phyloP scores from a whole-genome alignment of 2,113 vertebrate genomes.

The Coryphaenoides rupestris region DNA sequence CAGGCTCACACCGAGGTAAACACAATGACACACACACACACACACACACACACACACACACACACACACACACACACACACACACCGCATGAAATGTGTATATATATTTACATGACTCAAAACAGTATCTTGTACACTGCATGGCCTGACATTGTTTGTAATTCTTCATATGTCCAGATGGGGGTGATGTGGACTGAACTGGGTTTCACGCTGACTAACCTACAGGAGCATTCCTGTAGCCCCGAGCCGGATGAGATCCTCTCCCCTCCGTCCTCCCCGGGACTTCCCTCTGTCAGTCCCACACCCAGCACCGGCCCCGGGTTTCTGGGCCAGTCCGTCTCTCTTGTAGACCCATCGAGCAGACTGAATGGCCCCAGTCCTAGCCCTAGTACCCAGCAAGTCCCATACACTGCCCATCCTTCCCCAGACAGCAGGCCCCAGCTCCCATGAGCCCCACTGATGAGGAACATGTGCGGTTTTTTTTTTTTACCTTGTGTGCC shows the following conservation, averaged over 20 bases:
- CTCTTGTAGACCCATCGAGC: background rate
- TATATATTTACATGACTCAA: background rate
- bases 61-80: slow-evolving; percentile 2
- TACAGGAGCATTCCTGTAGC: background rate
- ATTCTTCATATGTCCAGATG: slow-evolving; percentile 6
- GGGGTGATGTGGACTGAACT: slow-evolving; percentile 6
- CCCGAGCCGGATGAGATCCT: background rate
- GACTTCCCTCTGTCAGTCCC: background rate
- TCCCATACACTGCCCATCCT: background rate
- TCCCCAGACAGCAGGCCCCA: background rate
- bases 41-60: slow-evolving; percentile 10
- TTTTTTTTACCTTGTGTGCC: no score
- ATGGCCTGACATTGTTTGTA: background rate
- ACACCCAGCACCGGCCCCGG: background rate
- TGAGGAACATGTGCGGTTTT: no score
- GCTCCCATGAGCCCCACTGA: background rate
- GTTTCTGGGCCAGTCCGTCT: background rate
- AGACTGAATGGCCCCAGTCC: background rate
- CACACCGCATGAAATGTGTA: background rate
- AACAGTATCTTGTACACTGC: background rate
- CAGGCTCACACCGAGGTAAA: slow-evolving; percentile 4
- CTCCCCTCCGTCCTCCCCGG: background rate
- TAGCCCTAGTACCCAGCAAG: background rate
- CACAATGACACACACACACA: background rate
- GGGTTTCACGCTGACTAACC: background rate